Evolutionary conservation across 2,888 invertebrate species (phyloP), one percentile per base, ranked within the genome.

Genomic region (Agapetus fuscipes): DNA sequence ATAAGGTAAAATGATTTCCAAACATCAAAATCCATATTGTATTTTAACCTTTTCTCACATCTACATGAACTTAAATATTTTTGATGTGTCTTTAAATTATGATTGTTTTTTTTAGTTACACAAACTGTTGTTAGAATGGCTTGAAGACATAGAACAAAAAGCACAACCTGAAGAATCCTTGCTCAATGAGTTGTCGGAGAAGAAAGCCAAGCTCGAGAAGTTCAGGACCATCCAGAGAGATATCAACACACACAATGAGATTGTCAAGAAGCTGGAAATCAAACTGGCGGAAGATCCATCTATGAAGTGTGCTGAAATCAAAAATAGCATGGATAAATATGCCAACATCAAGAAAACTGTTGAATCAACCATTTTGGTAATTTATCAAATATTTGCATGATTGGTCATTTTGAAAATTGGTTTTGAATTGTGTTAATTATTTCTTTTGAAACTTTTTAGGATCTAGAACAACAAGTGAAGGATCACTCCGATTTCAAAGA

Each of bases 401-500:
- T 35, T 26, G 4, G 9, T 28, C n/a, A 35, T 26, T 28, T 35
- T 27, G 17, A 33, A 26, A 27, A 9, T 29, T 27, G 11, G 24
- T 20, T 29, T 26, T 37, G 25, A 43, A 44, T 30, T 33, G 10
- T 24, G 4, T 37, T 40, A 14, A 33, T 31, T 30, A 17, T 36
- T 20, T 26, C 30, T 35, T 48, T 17, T 33, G 20, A 10, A 17
- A 16, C 17, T 6, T 60, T 60, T 7, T 60, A 80, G 66, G 80
- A 77, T 55, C 64, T 90, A 29, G 89, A 91, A 56, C 76, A 80
- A 40, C 84, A 87, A 61, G 90, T 93, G 0, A 78, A 78, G 48
- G 81, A 86, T 33, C 94, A 95, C 55, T 89, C 90, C 51, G 79
- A 82, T 52, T 93, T 87, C 62, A 86, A 86, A 56, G 83, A 83